A percentile compares a stretch with the other conserved stretches of the same genome.
Evolutionary conservation across 2,797 vertebrate species (phyloP).

Genomic region (Scyliorhinus canicula): DNA sequence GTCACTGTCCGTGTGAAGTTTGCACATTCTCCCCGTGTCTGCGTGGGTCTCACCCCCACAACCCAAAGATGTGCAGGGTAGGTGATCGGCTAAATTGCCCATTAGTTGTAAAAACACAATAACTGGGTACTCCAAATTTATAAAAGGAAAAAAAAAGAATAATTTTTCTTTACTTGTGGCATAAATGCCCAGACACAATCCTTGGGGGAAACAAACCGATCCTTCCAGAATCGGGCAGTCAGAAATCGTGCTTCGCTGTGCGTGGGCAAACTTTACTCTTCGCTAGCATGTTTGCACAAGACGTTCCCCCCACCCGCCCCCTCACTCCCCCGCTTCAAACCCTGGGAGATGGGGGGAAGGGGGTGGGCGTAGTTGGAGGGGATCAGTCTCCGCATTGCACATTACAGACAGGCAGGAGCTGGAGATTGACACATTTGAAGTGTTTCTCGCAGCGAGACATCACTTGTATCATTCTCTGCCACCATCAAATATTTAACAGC

Average conservation of each 20-base stretch:
- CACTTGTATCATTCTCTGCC: background rate
- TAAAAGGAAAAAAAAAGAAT: too few species aligned
- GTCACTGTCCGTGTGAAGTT: too few species aligned
- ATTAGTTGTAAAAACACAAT: too few species aligned
- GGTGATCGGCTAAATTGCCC: too few species aligned
- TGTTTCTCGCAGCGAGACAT: background rate
- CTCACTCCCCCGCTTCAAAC: too few species aligned
- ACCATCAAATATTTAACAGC: constrained; percentile 24
- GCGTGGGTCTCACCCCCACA: too few species aligned
- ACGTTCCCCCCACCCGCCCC: too few species aligned
- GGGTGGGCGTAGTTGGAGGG: background rate
- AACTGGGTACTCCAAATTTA: too few species aligned
- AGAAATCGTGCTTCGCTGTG: background rate
- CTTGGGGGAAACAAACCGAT: too few species aligned
- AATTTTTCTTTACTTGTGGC: background rate
- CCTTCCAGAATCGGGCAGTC: background rate
- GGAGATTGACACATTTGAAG: constrained; percentile 20
- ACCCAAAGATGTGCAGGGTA: too few species aligned
- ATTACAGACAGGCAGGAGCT: background rate
- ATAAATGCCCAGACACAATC: background rate
- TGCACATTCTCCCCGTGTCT: too few species aligned
- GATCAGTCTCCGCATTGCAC: background rate
- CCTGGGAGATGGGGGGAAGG: too few species aligned
- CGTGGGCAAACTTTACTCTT: background rate
- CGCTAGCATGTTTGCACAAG: background rate